Evolutionary conservation across 2,888 invertebrate species (phyloP), one percentile per base, ranked within the genome.

Genomic region (Campoplex capitator): DNA sequence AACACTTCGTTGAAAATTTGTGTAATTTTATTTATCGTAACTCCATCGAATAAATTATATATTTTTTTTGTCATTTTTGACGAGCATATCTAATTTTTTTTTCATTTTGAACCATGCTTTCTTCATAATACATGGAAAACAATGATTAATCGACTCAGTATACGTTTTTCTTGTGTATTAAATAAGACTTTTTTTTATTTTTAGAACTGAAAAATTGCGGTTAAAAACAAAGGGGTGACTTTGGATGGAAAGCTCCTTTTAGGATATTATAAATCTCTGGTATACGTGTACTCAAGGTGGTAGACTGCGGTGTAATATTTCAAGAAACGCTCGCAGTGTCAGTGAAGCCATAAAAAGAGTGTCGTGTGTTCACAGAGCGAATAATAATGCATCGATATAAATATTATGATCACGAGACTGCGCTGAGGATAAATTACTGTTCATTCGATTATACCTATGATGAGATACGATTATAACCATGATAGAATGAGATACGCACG

Each of bases 371-470:
- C 58, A 35, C 38, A 35, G 48, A 56, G 45, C 58, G 48, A 71
- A 73, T 73, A 77, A 81, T 67, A 73, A 81, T 45, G 67, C 67
- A 73, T 71, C 68, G 85, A 75, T 85, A 54, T 70, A 86, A 86
- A 75, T 83, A 65, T 78, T 70, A 54, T 78, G 70, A 76, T 83
- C 83, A 75, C 51, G 51, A 76, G 76, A 81, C 77, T 38, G 68
- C 62, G 76, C 67, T 45, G 82, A 35, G 70, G 62, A 75, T 81
- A 70, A 35, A 68, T 62, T 45, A 81, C 56, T 56, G 77, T 73
- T 73, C 51, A 58, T 78, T 75, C 82, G 68, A 81, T 67, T 56
- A 85, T 67, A 77, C 48, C 38, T n/a, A 83, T 51, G 74, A 82
- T 78, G 74, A 85, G 65, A 65, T 76, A 76, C 82, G 77, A 80